Conservation (phyloP, 2,888 invertebrate species). For the Melanotus villosus region DNA sequence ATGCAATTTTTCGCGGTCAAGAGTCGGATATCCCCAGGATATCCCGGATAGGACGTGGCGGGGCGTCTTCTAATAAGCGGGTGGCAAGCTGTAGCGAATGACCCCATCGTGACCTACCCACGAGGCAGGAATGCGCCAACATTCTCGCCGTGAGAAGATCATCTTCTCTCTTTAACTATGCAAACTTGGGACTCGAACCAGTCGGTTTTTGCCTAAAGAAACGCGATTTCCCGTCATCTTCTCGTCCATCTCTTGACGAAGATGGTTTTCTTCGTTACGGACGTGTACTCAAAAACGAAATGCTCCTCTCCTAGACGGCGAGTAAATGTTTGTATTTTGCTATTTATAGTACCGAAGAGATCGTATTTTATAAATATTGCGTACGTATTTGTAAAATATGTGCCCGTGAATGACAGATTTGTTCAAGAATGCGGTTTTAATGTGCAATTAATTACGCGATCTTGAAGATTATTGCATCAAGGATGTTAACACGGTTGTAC, state of each 20-base stretch:
- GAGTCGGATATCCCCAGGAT: neutral
- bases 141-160: slow-evolving; percentile 47
- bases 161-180: neutral
- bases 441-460: slow-evolving; percentile 24
- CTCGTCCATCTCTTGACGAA: neutral
- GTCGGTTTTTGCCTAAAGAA: neutral
- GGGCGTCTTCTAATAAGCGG: slow-evolving; percentile 32
- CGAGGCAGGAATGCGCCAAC: slow-evolving; percentile 36
- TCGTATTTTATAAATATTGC: slow-evolving; percentile 20
- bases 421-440: slow-evolving; percentile 19
- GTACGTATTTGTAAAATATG: slow-evolving; percentile 17
- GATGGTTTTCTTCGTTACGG: neutral
- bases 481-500: slow-evolving; percentile 9
- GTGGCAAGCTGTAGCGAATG: slow-evolving; percentile 17
- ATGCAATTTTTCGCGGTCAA: slow-evolving; percentile 11
- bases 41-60: slow-evolving; percentile 14
- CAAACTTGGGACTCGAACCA: too few species aligned
- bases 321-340: slow-evolving; percentile 20
- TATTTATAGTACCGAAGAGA: slow-evolving; percentile 14
- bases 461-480: slow-evolving; percentile 18
- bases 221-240: slow-evolving; percentile 17
- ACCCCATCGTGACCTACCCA: slow-evolving; percentile 31
- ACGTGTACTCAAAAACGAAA: neutral
- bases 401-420: slow-evolving; percentile 16
- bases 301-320: neutral